Conservation (phyloP, 2,888 invertebrate species). For the Smittia aterrima region DNA sequence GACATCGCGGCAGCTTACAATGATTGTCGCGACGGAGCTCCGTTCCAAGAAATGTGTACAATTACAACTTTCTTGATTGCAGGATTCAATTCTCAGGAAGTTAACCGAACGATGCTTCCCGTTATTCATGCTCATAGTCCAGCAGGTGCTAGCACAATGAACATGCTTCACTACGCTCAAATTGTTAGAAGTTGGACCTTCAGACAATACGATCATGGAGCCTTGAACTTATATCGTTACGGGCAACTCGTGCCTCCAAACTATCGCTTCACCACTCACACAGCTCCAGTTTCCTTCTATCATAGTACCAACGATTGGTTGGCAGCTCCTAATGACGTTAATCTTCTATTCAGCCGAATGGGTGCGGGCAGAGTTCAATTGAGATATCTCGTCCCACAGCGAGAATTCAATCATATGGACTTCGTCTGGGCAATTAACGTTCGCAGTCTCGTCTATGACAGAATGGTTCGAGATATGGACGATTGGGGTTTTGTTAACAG, state of each 20-base stretch:
- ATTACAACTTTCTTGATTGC: slow-evolving; percentile 61
- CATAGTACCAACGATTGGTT: slow-evolving; percentile 65
- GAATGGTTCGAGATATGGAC: background rate
- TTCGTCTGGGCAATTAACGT: slow-evolving; percentile 52
- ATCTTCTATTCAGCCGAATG: slow-evolving; percentile 49
- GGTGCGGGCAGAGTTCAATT: slow-evolving; percentile 54
- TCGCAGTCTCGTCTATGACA: slow-evolving; percentile 55
- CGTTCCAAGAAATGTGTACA: slow-evolving; percentile 59
- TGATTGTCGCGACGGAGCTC: slow-evolving; percentile 56
- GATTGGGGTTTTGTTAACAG: background rate
- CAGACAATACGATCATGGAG: slow-evolving; percentile 54
- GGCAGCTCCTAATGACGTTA: slow-evolving; percentile 60
- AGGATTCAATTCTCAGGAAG: slow-evolving; percentile 59
- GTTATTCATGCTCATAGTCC: slow-evolving; percentile 55
- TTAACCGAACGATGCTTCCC: slow-evolving; percentile 58
- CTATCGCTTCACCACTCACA: slow-evolving; percentile 57
- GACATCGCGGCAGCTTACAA: slow-evolving; percentile 52
- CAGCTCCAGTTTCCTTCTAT: slow-evolving; percentile 59
- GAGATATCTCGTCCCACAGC: slow-evolving; percentile 57
- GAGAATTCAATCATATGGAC: slow-evolving; percentile 54
- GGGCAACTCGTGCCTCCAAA: slow-evolving; percentile 56
- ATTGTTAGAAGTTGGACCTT: slow-evolving; percentile 46
- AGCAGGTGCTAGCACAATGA: slow-evolving; percentile 54
- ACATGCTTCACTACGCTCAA: slow-evolving; percentile 46
- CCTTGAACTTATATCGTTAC: slow-evolving; percentile 56